Evolutionary conservation across 2,888 invertebrate genomes (phyloP).

Genomic region (Luperina testacea): DNA sequence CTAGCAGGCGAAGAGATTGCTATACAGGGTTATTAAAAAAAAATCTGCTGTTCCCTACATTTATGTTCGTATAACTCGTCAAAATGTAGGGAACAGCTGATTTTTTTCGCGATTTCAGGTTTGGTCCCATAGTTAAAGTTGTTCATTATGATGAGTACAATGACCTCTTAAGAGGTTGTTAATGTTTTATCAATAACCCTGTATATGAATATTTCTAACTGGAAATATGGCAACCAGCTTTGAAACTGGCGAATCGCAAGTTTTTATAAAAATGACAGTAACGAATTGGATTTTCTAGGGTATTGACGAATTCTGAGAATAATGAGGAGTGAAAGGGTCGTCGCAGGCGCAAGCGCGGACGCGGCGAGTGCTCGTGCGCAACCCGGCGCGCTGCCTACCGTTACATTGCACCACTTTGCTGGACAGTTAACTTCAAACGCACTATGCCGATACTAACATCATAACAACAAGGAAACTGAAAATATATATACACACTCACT

Average conservation of each 20-base stretch:
- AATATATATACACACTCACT: conserved; percentile 32
- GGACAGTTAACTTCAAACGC: conserved; percentile 78
- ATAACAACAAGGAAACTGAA: conserved; percentile 47
- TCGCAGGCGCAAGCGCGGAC: conserved; percentile 53
- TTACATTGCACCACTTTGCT: conserved; percentile 82
- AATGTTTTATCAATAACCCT: too few relatives aligned
- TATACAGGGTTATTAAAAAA: neutral
- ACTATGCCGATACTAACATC: conserved; percentile 49
- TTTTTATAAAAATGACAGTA: conserved; percentile 62
- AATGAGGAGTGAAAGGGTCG: conserved; percentile 68
- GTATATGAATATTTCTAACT: neutral
- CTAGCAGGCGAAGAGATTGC: neutral
- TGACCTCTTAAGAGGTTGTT: too few relatives aligned
- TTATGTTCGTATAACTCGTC: too few relatives aligned
- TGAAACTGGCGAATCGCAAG: neutral
- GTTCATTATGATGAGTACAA: too few relatives aligned
- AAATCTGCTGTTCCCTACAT: too few relatives aligned
- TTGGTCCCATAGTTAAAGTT: too few relatives aligned
- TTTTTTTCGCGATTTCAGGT: too few relatives aligned
- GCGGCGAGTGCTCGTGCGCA: conserved; percentile 78
- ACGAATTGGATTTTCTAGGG: conserved; percentile 78
- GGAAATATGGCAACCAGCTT: conserved; percentile 10
- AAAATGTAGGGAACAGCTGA: too few relatives aligned
- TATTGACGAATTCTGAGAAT: conserved; percentile 74
- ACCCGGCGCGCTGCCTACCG: conserved; percentile 79